Base-by-base conservation (phyloP, 2,888 invertebrate genomes). In the Pycnomerus fuliginosus region DNA sequence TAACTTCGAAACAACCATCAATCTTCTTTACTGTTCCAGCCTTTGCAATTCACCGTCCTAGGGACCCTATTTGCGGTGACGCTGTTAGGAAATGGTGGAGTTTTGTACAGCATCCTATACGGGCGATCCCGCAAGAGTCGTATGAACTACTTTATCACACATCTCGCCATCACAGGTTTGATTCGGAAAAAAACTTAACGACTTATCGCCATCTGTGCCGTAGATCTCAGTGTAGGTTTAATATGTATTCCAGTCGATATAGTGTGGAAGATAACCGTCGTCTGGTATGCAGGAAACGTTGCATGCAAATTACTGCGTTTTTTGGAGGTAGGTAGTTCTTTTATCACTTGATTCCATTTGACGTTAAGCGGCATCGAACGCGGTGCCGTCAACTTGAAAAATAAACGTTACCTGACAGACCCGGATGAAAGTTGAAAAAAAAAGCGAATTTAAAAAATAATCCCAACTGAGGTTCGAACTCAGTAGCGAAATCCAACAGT, bases 111-210 rank as follows among this genome's bases (percentile, higher is more conserved):
- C 1, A 79, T 95, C 44, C 77, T 86, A 40, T 78, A 88, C 60
- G 89, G 87, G 53, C 90, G 90, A 65, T 84, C 87, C 35, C 80
- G 91, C 59, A 92, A 92, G 69, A 91, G 91, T 32, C 78, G 94
- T 31, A 94, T 94, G 93, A 93, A 94, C 71, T 95, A 90, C 76
- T 95, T 95, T 74, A 94, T 95, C 58, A 90, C 90, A 77, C 92
- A 95, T 64, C 76, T 95, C 37, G 94, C 94, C 2, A 78, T 93
- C 47, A 92, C 94, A 71, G 95, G 95, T 94, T 8, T 14, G 12
- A 11, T 12, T 27, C 10, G 13, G 15, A 3, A 4, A 16, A 30
- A 31, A 25, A 12, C n/a, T 8, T 4, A 5, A 3, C 10, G 3
- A 25, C 16, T n/a, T n/a, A n/a, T n/a, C n/a, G n/a, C n/a, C n/a